Conservation (phyloP, 2,797 vertebrate genomes). For the Denticeps clupeoides region DNA sequence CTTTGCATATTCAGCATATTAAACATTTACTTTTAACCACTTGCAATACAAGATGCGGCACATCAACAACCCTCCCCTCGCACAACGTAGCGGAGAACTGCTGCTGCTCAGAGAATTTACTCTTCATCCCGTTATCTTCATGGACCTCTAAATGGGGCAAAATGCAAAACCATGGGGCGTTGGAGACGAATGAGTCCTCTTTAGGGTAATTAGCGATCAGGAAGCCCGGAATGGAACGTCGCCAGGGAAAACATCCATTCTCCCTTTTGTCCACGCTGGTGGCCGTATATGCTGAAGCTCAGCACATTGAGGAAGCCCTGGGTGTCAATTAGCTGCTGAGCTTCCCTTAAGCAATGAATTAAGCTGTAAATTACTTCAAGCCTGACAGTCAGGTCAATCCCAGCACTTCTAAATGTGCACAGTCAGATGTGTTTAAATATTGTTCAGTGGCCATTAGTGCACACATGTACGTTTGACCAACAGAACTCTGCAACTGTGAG, state of each 20-base stretch:
- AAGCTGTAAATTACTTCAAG: conserved; percentile 22
- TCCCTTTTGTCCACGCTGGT: conserved; percentile 22
- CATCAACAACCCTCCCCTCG: background rate
- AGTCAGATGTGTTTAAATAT: conserved; percentile 23
- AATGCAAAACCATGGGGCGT: conserved; percentile 10
- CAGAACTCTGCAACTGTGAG: background rate
- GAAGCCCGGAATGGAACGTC: conserved; percentile 4
- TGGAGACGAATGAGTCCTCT: conserved; percentile 6
- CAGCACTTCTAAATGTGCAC: conserved; percentile 14
- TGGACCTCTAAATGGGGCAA: conserved; percentile 10
- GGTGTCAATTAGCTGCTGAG: conserved; percentile 21
- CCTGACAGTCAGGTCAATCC: conserved; percentile 16
- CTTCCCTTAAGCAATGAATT: conserved; percentile 21
- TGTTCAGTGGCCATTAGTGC: conserved; percentile 9
- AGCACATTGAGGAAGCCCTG: conserved; percentile 19
- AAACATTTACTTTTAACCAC: background rate
- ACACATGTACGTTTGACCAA: background rate
- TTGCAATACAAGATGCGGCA: background rate
- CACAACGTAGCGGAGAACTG: conserved; percentile 1
- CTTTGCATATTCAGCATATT: background rate
- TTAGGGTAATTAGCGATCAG: conserved; percentile 21
- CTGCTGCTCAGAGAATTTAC: conserved; percentile 3
- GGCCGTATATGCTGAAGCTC: conserved; percentile 25
- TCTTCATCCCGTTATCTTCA: conserved; percentile 9
- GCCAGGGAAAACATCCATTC: conserved; percentile 18